These are phyloP conservation scores for Acrocephalus scirpaceus DNA, from an alignment of 2,797 vertebrate genomes.

Conservation along the genomic window DNA sequence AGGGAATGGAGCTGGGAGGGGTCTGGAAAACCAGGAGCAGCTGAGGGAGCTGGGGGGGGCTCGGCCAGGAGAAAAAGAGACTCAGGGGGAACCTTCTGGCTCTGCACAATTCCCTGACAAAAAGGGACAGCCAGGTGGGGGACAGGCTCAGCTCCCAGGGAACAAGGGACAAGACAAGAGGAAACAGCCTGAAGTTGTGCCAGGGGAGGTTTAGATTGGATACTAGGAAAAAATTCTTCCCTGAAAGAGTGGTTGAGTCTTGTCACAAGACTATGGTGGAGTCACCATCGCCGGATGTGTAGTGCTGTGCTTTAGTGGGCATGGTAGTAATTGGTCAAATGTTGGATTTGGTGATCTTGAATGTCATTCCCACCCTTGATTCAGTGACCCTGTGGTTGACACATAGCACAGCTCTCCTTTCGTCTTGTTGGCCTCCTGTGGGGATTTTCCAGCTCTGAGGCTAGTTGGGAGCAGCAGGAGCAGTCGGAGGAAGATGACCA, in stretches of 20 bases:
- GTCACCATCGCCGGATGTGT: background rate
- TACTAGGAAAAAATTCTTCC: background rate
- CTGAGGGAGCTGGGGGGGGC: background rate
- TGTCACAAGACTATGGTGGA: background rate
- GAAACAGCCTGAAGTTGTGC: background rate
- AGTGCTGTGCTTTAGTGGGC: background rate
- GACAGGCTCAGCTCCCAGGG: background rate
- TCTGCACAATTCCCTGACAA: background rate
- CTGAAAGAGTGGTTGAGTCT: background rate
- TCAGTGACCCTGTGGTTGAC: background rate
- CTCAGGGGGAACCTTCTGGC: background rate
- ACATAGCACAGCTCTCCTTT: background rate
- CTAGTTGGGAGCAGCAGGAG: background rate
- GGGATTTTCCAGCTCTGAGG: background rate
- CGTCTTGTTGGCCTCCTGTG: background rate
- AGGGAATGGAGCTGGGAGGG: background rate
- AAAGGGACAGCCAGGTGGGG: background rate
- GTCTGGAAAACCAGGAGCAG: background rate
- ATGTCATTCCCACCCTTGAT: background rate
- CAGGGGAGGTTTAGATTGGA: background rate
- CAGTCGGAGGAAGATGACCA: rapidly evolving
- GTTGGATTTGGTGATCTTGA: background rate
- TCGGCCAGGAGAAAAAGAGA: background rate
- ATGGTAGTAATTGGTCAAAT: background rate
- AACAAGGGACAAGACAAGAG: background rate